Percentiles rank a stretch among this genome's conserved stretches.
Evolutionary conservation across 2,888 invertebrate species (phyloP).

Genomic region (Anodontia alba): DNA sequence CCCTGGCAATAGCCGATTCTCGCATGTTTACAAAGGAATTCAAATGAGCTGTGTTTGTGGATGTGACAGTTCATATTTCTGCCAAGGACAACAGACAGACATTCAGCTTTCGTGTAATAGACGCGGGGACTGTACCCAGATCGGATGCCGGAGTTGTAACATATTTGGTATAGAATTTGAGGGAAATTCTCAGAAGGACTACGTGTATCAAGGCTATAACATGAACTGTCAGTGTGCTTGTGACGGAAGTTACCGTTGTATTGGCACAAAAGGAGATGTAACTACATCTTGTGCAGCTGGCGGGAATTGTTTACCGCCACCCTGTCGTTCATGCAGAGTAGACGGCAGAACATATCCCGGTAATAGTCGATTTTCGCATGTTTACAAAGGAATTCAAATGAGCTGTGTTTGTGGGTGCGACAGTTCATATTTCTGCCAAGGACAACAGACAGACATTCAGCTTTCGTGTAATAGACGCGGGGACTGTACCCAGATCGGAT

Average conservation of each 20-base stretch:
- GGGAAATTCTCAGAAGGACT: conserved; percentile 33
- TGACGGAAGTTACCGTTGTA: conserved; percentile 48
- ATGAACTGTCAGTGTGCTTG: conserved; percentile 56
- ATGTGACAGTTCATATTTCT: conserved; percentile 56
- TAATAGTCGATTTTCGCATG: conserved; percentile 63
- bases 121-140: conserved; percentile 46
- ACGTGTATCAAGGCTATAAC: conserved; percentile 52
- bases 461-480: conserved; percentile 41
- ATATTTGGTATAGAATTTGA: conserved; percentile 44
- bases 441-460: conserved; percentile 27
- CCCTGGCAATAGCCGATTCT: conserved; percentile 38
- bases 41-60: conserved; percentile 54
- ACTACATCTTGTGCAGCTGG: conserved; percentile 36
- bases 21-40: conserved; percentile 30
- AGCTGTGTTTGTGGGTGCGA: conserved; percentile 76
- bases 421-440: conserved; percentile 60
- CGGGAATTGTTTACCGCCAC: conserved; percentile 45
- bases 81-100: conserved; percentile 37
- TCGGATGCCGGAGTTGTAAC: conserved; percentile 46
- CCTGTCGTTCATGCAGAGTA: conserved; percentile 48
- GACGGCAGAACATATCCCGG: conserved; percentile 56
- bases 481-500: conserved; percentile 48
- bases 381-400: conserved; percentile 68
- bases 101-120: conserved; percentile 41
- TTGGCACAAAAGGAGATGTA: conserved; percentile 48